Percentiles rank a stretch among this genome's conserved stretches.
phyloP scores from a whole-genome alignment of 1,140 invertebrate genomes.

The Neotoxoptera formosana region DNA sequence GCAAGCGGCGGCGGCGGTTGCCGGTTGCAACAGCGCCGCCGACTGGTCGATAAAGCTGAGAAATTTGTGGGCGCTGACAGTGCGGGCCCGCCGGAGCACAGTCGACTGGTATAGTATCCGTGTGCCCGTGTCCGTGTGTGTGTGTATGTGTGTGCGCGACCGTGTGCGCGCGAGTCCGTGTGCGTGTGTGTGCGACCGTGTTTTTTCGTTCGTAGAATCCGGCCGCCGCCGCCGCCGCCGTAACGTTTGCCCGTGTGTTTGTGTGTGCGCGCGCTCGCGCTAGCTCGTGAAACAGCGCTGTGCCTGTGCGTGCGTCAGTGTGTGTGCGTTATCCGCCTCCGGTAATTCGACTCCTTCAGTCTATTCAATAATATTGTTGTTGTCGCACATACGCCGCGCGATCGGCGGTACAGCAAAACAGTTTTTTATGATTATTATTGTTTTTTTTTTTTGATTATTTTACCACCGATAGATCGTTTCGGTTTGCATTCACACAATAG shows the following conservation, averaged over 20 bases:
- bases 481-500: neutral
- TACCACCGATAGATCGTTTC: neutral
- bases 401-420: neutral
- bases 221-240: constrained; percentile 6
- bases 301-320: constrained; percentile 46
- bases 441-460: neutral
- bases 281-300: constrained; percentile 2
- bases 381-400: constrained; percentile 33
- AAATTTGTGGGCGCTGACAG: constrained; percentile 58
- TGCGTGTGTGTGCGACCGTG: neutral
- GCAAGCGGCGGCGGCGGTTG: constrained; percentile 31
- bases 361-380: constrained; percentile 53
- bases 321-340: constrained; percentile 57
- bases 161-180: neutral
- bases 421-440: neutral
- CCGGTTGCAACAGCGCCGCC: constrained; percentile 57
- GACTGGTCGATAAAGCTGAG: constrained; percentile 58
- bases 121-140: neutral
- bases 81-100: constrained; percentile 55
- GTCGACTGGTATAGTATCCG: constrained; percentile 37
- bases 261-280: constrained; percentile 5
- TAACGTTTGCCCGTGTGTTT: neutral
- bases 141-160: neutral
- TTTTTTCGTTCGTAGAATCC: constrained; percentile 46
- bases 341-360: constrained; percentile 56